These are phyloP conservation scores for Drosophila subpulchrella DNA, from an alignment of 1,140 invertebrate genomes.

Conservation along the genomic window DNA sequence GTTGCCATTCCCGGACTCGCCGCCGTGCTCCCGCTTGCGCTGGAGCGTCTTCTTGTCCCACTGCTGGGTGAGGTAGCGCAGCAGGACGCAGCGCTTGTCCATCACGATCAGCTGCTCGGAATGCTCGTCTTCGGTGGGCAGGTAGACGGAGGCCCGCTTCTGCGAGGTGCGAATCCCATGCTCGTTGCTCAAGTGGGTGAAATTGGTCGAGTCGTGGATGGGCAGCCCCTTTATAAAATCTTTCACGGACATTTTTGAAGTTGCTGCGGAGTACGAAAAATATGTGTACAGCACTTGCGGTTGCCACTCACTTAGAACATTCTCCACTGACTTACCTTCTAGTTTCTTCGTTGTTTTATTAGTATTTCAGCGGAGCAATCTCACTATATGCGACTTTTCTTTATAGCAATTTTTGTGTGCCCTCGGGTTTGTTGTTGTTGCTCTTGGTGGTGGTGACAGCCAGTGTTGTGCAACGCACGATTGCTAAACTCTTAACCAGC, in stretches of 20 bases:
- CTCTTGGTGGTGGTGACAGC: conserved; percentile 23
- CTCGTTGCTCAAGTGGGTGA: conserved; percentile 94
- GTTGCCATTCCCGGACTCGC: conserved; percentile 41
- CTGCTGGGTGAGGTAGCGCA: conserved; percentile 96
- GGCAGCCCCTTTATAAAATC: conserved; percentile 96
- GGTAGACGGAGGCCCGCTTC: conserved; percentile 94
- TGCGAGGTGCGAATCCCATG: conserved; percentile 92
- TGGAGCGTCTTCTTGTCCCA: conserved; percentile 94
- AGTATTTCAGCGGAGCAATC: neutral
- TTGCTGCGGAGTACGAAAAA: conserved; percentile 40
- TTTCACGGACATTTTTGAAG: conserved; percentile 57
- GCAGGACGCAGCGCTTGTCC: conserved; percentile 96
- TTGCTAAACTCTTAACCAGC: neutral
- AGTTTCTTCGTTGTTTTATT: neutral
- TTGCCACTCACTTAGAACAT: too few species aligned
- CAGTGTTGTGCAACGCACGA: conserved; percentile 6
- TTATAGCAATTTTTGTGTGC: conserved; percentile 18
- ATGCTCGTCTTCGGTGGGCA: conserved; percentile 95
- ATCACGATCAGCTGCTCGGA: conserved; percentile 97
- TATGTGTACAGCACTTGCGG: neutral
- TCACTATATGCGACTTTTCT: neutral
- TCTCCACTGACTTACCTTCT: neutral
- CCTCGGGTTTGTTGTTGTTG: conserved; percentile 31
- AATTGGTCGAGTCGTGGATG: conserved; percentile 95
- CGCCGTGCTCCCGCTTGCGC: conserved; percentile 85